These are phyloP conservation scores for Hemaris fuciformis DNA, from an alignment of 2,888 invertebrate species.

Conservation along the genomic window DNA sequence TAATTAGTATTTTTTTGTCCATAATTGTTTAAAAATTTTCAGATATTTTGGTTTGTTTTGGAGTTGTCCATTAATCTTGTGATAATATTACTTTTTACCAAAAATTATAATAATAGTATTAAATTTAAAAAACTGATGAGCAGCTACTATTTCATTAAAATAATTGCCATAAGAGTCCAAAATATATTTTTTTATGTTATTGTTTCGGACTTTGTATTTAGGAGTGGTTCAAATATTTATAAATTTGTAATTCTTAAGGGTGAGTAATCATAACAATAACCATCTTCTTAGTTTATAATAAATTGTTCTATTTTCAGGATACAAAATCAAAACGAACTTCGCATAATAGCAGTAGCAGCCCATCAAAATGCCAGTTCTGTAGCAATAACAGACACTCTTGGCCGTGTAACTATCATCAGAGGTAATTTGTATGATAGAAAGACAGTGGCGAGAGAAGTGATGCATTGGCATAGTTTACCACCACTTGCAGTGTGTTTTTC, in stretches of 20 bases:
- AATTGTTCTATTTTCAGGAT: conserved; percentile 44
- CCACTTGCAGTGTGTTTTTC: conserved; percentile 62
- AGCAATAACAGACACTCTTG: conserved; percentile 66
- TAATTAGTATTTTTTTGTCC: not conserved
- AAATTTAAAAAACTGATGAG: too few relatives aligned
- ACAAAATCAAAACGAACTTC: conserved; percentile 30
- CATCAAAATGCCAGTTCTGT: conserved; percentile 56
- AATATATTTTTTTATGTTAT: too few relatives aligned
- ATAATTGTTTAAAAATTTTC: not conserved
- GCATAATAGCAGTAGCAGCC: conserved; percentile 62
- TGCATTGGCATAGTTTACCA: conserved; percentile 76
- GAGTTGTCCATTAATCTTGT: too few relatives aligned
- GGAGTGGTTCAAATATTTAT: too few relatives aligned
- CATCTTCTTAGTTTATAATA: too few relatives aligned
- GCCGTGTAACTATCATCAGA: conserved; percentile 56
- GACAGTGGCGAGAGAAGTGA: conserved; percentile 53
- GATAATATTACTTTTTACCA: too few relatives aligned
- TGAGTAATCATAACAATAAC: too few relatives aligned
- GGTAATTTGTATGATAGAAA: conserved; percentile 58
- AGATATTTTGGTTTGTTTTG: not conserved
- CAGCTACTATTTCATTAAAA: too few relatives aligned
- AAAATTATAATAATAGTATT: too few relatives aligned
- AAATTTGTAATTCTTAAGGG: too few relatives aligned
- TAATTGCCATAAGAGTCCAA: too few relatives aligned
- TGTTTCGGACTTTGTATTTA: too few relatives aligned